Evolutionary conservation across 2,797 vertebrate species (phyloP).

Genomic region (Pitangus sulphuratus): DNA sequence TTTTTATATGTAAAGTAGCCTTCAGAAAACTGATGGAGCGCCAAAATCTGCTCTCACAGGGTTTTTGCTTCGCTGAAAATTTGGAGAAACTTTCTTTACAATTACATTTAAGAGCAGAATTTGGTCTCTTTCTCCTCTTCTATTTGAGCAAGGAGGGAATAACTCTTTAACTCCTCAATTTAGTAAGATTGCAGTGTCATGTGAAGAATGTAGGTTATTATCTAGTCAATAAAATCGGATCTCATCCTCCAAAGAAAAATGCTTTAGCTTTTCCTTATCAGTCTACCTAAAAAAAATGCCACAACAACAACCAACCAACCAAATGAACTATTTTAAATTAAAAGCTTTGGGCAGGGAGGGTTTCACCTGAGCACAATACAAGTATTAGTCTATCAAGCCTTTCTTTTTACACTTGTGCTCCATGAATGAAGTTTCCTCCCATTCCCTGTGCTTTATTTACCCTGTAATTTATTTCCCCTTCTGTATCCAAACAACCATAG

Average conservation of each 20-base stretch:
- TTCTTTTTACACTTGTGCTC: neutral
- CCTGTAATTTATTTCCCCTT: neutral
- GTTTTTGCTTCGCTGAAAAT: neutral
- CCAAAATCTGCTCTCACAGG: slow-evolving; percentile 32
- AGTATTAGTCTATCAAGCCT: neutral
- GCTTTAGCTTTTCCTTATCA: neutral
- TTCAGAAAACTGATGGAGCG: neutral
- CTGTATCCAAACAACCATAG: neutral
- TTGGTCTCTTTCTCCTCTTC: neutral
- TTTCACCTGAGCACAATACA: neutral
- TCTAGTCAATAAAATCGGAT: neutral
- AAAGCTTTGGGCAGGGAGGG: neutral
- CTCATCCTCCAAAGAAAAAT: neutral
- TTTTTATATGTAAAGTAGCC: slow-evolving; percentile 69
- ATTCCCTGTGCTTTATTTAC: neutral
- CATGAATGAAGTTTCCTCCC: neutral
- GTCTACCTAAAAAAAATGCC: neutral
- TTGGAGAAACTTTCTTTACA: neutral
- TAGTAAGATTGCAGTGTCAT: neutral
- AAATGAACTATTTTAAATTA: neutral
- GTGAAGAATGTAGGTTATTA: neutral
- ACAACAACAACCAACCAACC: neutral
- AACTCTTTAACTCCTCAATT: neutral
- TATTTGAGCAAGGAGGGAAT: neutral
- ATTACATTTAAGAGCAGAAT: neutral